Conservation (phyloP, 2,113 vertebrate genomes). For the Gulo gulo region DNA sequence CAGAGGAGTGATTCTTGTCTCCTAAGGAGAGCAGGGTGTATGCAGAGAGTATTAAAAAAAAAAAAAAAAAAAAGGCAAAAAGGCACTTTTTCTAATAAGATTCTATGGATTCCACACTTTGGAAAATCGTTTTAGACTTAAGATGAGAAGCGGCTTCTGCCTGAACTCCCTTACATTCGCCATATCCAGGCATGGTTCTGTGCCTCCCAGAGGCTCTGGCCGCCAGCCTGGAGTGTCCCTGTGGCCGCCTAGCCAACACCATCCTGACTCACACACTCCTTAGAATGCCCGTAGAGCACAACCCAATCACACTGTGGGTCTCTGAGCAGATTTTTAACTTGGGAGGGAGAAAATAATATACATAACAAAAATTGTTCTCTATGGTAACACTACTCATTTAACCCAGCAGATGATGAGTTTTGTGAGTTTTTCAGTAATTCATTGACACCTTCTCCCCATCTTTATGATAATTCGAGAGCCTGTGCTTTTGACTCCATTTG, state of each 20-base stretch:
- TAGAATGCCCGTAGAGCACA: neutral
- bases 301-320: neutral
- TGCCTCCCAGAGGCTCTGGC: neutral
- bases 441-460: neutral
- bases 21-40: neutral
- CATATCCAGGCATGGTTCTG: accelerated
- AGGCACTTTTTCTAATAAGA: neutral
- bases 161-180: too few relatives aligned
- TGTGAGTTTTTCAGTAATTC: neutral
- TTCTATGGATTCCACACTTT: neutral
- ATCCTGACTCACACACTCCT: neutral
- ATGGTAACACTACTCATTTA: neutral
- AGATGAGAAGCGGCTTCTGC: neutral
- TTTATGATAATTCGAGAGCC: neutral
- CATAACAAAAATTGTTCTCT: neutral
- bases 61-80: neutral
- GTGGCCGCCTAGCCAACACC: neutral
- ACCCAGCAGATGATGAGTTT: neutral
- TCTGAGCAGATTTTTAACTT: neutral
- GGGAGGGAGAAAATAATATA: neutral
- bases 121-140: neutral
- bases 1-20: neutral
- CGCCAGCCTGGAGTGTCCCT: neutral
- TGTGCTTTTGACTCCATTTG: neutral
- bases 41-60: neutral